Evolutionary conservation across 2,797 vertebrate genomes (phyloP).

Genomic region (Urocyon cinereoargenteus): DNA sequence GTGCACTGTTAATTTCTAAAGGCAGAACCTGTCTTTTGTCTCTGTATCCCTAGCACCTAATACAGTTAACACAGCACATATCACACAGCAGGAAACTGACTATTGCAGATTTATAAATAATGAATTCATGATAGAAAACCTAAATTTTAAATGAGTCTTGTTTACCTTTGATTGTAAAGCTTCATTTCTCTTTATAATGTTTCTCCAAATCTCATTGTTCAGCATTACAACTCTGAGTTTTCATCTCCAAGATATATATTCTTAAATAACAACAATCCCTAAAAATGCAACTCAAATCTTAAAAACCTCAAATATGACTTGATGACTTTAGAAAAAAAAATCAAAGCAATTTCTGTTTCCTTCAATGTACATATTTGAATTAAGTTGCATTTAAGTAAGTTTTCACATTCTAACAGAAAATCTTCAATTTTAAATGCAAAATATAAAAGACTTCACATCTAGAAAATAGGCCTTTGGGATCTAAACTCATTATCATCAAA

Average conservation of each 20-base stretch:
- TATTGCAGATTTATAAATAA: neutral
- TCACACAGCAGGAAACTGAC: neutral
- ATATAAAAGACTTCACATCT: conserved; percentile 52
- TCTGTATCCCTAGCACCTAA: neutral
- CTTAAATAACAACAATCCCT: neutral
- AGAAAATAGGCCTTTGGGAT: conserved; percentile 77
- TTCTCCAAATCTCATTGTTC: neutral
- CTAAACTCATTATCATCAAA: conserved; percentile 79
- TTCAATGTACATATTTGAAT: neutral
- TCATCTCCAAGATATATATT: neutral
- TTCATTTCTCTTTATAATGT: neutral
- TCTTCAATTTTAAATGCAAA: conserved; percentile 63
- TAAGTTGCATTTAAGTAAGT: neutral
- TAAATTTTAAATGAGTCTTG: neutral
- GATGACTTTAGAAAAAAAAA: conserved; percentile 8
- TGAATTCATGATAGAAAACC: neutral
- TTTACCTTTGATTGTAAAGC: neutral
- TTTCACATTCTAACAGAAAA: neutral
- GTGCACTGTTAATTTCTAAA: neutral
- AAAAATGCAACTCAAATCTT: neutral
- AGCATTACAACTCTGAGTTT: neutral
- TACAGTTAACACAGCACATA: neutral
- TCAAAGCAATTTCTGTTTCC: neutral
- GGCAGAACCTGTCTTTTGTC: neutral
- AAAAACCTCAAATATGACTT: neutral